phyloP scores from a whole-genome alignment of 2,113 vertebrate species.

The Grammomys dolichurus region DNA sequence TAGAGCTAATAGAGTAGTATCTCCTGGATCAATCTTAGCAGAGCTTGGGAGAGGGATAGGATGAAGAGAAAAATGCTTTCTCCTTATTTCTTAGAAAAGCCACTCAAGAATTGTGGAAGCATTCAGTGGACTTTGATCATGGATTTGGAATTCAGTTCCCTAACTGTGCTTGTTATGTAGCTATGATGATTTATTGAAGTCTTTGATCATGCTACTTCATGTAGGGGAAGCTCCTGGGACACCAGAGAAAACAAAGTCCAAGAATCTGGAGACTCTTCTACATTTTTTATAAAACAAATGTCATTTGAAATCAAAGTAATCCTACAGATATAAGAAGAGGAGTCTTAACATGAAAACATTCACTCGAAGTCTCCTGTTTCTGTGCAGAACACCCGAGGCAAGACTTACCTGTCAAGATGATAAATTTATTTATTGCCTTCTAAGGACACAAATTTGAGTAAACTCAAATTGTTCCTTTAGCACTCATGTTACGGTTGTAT shows the following conservation, averaged over 20 bases:
- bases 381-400: constrained; percentile 63
- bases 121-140: not conserved
- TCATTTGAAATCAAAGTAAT: constrained; percentile 63
- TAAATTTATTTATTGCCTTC: constrained; percentile 67
- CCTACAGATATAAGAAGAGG: constrained; percentile 29
- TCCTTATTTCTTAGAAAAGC: not conserved
- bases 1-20: too few species aligned
- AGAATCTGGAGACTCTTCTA: not conserved
- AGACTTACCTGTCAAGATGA: constrained; percentile 61
- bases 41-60: rapidly evolving
- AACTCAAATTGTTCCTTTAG: constrained; percentile 58
- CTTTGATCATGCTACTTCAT: not conserved
- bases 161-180: not conserved
- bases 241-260: not conserved
- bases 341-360: constrained; percentile 67
- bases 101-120: not conserved
- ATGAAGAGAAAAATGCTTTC: not conserved
- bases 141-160: not conserved
- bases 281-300: constrained; percentile 63
- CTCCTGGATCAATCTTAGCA: not conserved
- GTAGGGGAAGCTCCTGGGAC: constrained; percentile 38
- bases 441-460: constrained; percentile 70
- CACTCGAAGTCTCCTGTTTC: constrained; percentile 52
- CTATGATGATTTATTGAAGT: constrained; percentile 7
- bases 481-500: constrained; percentile 46